These are phyloP conservation scores for Gambusia holbrooki DNA, from an alignment of 2,113 vertebrate genomes.

Conservation along the genomic window DNA sequence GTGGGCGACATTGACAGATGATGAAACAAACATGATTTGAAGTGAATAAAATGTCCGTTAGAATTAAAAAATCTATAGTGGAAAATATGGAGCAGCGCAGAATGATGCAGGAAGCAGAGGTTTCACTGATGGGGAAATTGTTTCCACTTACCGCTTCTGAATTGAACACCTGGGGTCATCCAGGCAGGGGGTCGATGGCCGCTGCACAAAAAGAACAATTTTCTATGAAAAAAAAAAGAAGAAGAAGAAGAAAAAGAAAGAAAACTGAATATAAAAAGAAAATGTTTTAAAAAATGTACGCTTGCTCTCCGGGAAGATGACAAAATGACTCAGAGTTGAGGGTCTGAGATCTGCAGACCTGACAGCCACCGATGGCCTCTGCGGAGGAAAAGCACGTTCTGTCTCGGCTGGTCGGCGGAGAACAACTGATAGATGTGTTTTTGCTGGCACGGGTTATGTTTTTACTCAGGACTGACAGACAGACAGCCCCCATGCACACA, in stretches of 20 bases:
- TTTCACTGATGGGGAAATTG: conserved; percentile 44
- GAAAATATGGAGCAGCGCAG: neutral
- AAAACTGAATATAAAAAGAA: conserved; percentile 10
- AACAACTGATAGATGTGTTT: conserved; percentile 75
- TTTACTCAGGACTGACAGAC: conserved; percentile 80
- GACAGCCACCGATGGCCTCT: conserved; percentile 52
- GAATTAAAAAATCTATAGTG: neutral
- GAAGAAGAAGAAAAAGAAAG: conserved; percentile 9
- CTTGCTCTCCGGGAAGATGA: conserved; percentile 25
- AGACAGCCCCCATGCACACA: conserved; percentile 80
- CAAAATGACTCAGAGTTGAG: conserved; percentile 10
- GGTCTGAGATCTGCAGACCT: conserved; percentile 20
- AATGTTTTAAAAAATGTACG: conserved; percentile 18
- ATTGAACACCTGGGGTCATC: conserved; percentile 66
- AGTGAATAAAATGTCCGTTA: conserved; percentile 1
- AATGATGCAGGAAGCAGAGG: neutral
- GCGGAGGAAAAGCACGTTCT: conserved; percentile 31
- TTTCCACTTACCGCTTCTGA: conserved; percentile 72
- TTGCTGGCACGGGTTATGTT: conserved; percentile 78
- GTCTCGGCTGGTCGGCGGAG: conserved; percentile 65
- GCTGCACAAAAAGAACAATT: conserved; percentile 36
- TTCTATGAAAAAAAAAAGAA: conserved; percentile 15
- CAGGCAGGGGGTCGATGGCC: conserved; percentile 53
- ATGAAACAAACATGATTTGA: neutral
- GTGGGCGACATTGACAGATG: conserved; percentile 15